These are phyloP conservation scores for Leptinotarsa undecemlineata DNA, from an alignment of 1,140 invertebrate genomes.

Conservation along the genomic window DNA sequence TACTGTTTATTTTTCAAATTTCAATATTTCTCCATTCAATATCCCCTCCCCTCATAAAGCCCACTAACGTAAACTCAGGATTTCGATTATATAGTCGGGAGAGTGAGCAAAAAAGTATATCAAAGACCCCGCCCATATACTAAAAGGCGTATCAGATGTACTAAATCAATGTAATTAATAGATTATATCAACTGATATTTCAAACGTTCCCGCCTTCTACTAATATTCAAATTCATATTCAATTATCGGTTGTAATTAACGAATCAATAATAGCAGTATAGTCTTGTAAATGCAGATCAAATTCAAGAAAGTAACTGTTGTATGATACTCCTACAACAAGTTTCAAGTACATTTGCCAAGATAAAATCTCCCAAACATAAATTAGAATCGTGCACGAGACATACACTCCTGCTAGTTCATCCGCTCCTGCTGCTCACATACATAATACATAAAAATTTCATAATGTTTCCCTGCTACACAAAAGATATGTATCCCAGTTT, in stretches of 20 bases:
- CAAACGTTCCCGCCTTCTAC: not conserved
- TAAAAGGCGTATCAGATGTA: not conserved
- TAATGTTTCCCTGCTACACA: not conserved
- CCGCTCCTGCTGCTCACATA: not conserved
- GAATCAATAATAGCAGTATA: not conserved
- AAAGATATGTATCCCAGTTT: conserved; percentile 18
- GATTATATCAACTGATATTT: not conserved
- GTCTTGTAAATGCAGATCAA: not conserved
- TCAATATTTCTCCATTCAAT: too few relatives aligned
- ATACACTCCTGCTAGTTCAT: not conserved
- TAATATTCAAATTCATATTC: not conserved
- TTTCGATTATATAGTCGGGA: too few relatives aligned
- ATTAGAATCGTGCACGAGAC: not conserved
- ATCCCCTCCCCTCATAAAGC: too few relatives aligned
- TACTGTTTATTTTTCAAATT: too few relatives aligned
- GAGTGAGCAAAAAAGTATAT: too few relatives aligned
- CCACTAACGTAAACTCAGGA: too few relatives aligned
- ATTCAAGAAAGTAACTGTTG: not conserved
- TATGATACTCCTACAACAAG: not conserved
- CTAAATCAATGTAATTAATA: not conserved
- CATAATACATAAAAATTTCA: not conserved
- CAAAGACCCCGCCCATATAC: not conserved
- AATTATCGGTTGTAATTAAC: conserved; percentile 1
- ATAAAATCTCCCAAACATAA: not conserved
- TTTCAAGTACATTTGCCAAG: not conserved